Percentiles rank a stretch among this genome's conserved stretches.
phyloP scores from a whole-genome alignment of 2,888 invertebrate species.

The Meganola albula region DNA sequence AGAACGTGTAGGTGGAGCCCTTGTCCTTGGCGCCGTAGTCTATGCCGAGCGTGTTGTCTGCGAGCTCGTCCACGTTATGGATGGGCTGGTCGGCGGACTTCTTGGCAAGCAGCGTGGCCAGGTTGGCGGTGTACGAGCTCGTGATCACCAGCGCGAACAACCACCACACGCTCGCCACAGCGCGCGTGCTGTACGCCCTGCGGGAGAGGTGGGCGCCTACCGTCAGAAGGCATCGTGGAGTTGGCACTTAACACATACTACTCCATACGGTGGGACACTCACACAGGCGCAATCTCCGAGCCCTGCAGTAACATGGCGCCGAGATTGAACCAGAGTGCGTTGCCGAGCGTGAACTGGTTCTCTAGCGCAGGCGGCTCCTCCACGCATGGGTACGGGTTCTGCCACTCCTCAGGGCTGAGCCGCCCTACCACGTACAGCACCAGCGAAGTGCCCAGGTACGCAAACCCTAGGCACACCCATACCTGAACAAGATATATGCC shows the following conservation, averaged over 20 bases:
- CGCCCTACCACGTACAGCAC: constrained; percentile 89
- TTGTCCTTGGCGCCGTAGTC: constrained; percentile 89
- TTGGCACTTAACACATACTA: neutral
- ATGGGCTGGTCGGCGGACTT: constrained; percentile 83
- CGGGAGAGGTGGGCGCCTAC: neutral
- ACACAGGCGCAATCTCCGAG: constrained; percentile 92
- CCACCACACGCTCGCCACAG: constrained; percentile 92
- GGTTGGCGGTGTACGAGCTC: constrained; percentile 92
- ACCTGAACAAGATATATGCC: too few relatives aligned
- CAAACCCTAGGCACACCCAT: constrained; percentile 90
- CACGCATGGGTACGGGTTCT: constrained; percentile 91
- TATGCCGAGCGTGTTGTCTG: constrained; percentile 85
- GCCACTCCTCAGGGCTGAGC: constrained; percentile 92
- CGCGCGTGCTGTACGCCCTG: constrained; percentile 91
- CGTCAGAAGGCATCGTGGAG: too few relatives aligned
- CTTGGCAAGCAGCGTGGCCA: constrained; percentile 92
- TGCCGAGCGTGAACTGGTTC: constrained; percentile 90
- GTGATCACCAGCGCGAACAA: constrained; percentile 92
- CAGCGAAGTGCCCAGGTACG: constrained; percentile 88
- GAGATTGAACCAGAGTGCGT: constrained; percentile 93
- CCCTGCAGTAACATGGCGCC: constrained; percentile 92
- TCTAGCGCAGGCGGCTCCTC: constrained; percentile 88
- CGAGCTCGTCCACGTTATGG: constrained; percentile 88
- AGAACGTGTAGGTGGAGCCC: constrained; percentile 94
- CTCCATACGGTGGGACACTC: constrained; percentile 58